phyloP scores from a whole-genome alignment of 2,888 invertebrate species.

The Sceliomorpha sp. region DNA sequence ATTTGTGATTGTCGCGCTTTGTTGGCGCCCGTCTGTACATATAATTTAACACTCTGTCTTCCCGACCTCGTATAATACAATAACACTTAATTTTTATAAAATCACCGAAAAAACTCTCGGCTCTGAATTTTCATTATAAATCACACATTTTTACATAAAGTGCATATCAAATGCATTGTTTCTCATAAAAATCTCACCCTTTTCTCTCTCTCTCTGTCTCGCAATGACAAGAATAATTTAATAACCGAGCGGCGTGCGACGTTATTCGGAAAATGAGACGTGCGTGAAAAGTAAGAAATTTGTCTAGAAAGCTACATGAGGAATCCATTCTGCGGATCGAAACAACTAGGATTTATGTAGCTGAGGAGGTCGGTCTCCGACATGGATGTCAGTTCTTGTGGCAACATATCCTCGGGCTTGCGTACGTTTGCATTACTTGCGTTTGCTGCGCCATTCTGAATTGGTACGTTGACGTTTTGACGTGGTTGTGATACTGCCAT shows the following conservation, averaged over 20 bases:
- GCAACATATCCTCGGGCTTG: conserved; percentile 83
- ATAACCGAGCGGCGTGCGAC: too few species aligned
- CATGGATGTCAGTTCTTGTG: conserved; percentile 89
- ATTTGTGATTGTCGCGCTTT: too few species aligned
- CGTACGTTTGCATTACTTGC: conserved; percentile 81
- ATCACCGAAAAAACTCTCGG: too few species aligned
- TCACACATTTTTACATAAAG: too few species aligned
- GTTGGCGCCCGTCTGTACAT: conserved; percentile 4
- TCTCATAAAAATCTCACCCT: not conserved
- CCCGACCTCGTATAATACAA: conserved; percentile 4
- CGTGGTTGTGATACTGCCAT: conserved; percentile 67
- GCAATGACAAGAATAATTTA: too few species aligned
- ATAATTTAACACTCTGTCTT: not conserved
- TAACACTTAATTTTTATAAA: not conserved
- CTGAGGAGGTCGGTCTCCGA: conserved; percentile 93
- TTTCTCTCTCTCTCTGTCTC: not conserved
- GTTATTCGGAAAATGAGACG: not conserved
- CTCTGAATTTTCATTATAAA: too few species aligned
- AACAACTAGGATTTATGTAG: conserved; percentile 94
- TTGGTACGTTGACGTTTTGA: conserved; percentile 82
- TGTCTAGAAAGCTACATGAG: conserved; percentile 69
- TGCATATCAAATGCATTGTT: too few species aligned
- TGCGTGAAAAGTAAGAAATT: not conserved
- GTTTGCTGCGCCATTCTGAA: conserved; percentile 82
- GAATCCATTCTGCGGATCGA: conserved; percentile 83